Evolutionary conservation across 2,888 invertebrate genomes (phyloP).

Genomic region (Syrista parreyssii): DNA sequence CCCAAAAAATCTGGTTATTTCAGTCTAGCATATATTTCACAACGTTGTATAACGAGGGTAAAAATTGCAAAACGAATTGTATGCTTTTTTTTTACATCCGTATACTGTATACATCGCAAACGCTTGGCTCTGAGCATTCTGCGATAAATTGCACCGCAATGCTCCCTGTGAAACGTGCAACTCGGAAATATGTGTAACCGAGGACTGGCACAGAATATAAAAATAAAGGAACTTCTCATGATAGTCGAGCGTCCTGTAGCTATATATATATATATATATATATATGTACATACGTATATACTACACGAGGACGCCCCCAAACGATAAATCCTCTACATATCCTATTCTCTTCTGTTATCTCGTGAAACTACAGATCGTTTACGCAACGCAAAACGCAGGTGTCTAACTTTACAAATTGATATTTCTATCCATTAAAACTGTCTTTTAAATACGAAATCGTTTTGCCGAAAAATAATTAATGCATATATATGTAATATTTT

Average conservation of each 20-base stretch:
- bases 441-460: not conserved
- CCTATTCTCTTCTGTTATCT: not conserved
- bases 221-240: not conserved
- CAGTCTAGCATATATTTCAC: not conserved
- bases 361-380: not conserved
- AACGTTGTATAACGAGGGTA: not conserved
- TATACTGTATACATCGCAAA: not conserved
- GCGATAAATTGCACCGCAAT: conserved; percentile 2
- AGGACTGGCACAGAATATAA: not conserved
- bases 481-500: not conserved
- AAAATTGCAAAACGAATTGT: not conserved
- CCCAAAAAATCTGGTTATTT: not conserved
- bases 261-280: not conserved
- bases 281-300: not conserved
- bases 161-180: not conserved
- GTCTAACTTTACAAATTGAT: not conserved
- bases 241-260: not conserved
- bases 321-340: not conserved
- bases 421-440: not conserved
- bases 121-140: not conserved
- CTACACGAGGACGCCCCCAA: not conserved
- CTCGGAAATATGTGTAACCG: not conserved
- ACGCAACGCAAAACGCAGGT: not conserved
- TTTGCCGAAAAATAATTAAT: not conserved
- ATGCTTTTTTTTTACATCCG: not conserved